Base-by-base conservation (phyloP, 2,113 vertebrate genomes). In the Ptyas mucosa region DNA sequence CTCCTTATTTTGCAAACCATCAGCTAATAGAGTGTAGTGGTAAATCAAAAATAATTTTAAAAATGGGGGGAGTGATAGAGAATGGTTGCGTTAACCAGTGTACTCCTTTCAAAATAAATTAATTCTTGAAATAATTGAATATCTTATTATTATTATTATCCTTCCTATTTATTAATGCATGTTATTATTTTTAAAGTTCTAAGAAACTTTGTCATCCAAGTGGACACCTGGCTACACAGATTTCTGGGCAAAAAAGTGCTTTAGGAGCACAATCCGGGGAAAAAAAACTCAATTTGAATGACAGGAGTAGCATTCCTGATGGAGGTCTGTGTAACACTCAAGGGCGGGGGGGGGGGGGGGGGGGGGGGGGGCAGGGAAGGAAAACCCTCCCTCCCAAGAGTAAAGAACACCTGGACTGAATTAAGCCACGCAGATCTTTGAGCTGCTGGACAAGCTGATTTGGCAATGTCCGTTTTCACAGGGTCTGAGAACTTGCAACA, bases 401-500 rank as follows among this genome's bases (percentile, higher is more conserved):
- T 85, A 92, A 91, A 4, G 2, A 87, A 29, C 0, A 0, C 57
- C 89, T 46, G 87, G 87, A 87, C 46, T 0, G 0, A 89, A 46
- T 95, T 87, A 86, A 1, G 3, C 10, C 0, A 0, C 24, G 51
- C 24, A 21, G 91, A 49, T 5, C 15, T 85, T 3, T 69, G 10
- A 2, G 91, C 90, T 87, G 0, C 87, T 92, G 55, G 0, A 0
- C 89, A 91, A 46, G 51, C 61, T 49, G 88, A 85, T 88, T 93
- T 29, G 57, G 55, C 94, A 54, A 89, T 46, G 89, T 89, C 91
- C 55, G 0, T 94, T 95, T 95, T 92, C n/a, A n/a, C 95, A 93
- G 87, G 69, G 85, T 64, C 69, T 94, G 93, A 94, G 92, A 94
- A 94, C 0, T 87, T 92, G 93, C 91, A 94, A 92, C 94, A 91